Evolutionary conservation across 2,113 vertebrate genomes (phyloP).

Genomic region (Toxostoma redivivum): DNA sequence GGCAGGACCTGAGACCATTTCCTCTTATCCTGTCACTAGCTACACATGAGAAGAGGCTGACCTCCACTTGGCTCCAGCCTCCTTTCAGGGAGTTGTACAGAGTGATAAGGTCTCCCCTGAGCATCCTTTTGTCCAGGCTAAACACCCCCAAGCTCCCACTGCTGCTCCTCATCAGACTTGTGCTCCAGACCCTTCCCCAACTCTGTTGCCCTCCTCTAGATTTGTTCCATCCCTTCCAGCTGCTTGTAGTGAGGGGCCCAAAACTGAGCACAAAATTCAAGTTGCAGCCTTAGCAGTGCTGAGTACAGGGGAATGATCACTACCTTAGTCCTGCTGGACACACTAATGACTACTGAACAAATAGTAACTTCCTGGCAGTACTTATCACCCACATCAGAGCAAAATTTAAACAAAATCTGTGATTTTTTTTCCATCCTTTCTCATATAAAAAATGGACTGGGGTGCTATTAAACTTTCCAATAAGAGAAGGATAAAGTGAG

Average conservation of each 20-base stretch:
- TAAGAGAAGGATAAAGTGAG: not conserved
- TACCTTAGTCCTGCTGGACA: not conserved
- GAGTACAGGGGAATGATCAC: not conserved
- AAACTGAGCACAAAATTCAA: not conserved
- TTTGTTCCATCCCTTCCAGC: not conserved
- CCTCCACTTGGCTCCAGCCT: not conserved
- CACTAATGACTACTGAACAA: not conserved
- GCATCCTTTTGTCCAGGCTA: not conserved
- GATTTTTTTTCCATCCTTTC: not conserved
- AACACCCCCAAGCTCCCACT: not conserved
- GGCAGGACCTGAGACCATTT: not conserved
- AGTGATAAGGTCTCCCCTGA: accelerated
- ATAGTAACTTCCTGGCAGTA: not conserved
- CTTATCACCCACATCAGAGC: not conserved
- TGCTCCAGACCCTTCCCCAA: not conserved
- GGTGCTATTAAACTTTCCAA: not conserved
- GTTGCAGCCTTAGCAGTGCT: not conserved
- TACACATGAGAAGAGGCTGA: accelerated
- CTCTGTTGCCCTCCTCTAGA: not conserved
- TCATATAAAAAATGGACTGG: not conserved
- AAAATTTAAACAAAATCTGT: not conserved
- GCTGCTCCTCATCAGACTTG: not conserved
- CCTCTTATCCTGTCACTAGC: not conserved
- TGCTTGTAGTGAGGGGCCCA: not conserved
- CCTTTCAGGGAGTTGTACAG: not conserved